phyloP scores from a whole-genome alignment of 2,797 vertebrate species.

The Rallus crepitans region DNA sequence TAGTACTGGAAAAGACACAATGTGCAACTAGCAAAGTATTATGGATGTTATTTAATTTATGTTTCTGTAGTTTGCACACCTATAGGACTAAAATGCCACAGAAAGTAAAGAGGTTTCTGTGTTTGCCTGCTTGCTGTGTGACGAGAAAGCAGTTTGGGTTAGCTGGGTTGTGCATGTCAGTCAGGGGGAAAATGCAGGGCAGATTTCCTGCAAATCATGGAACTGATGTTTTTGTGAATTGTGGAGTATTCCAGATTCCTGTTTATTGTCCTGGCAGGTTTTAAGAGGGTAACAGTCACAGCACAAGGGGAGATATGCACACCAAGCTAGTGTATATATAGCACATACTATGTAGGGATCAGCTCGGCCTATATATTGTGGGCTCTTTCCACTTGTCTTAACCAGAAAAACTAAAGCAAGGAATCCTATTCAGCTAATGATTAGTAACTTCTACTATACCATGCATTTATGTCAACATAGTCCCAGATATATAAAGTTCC shows the following conservation, averaged over 20 bases:
- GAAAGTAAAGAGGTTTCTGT: neutral
- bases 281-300: neutral
- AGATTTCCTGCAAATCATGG: neutral
- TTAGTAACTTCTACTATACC: slow-evolving; percentile 12
- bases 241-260: neutral
- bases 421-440: neutral
- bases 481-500: neutral
- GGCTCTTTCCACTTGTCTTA: slow-evolving; percentile 30
- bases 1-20: neutral
- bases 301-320: neutral
- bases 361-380: neutral
- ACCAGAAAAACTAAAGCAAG: slow-evolving; percentile 27
- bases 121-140: neutral
- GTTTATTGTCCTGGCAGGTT: neutral
- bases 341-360: neutral
- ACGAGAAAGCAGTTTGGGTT: neutral
- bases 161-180: neutral
- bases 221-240: neutral
- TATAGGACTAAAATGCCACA: neutral
- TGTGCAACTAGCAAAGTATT: neutral
- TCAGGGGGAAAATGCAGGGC: neutral
- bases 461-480: neutral
- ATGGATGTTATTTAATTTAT: neutral
- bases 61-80: neutral
- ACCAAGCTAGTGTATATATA: neutral